phyloP scores from a whole-genome alignment of 1,140 invertebrate species.

The Zaprionus ornatus region DNA sequence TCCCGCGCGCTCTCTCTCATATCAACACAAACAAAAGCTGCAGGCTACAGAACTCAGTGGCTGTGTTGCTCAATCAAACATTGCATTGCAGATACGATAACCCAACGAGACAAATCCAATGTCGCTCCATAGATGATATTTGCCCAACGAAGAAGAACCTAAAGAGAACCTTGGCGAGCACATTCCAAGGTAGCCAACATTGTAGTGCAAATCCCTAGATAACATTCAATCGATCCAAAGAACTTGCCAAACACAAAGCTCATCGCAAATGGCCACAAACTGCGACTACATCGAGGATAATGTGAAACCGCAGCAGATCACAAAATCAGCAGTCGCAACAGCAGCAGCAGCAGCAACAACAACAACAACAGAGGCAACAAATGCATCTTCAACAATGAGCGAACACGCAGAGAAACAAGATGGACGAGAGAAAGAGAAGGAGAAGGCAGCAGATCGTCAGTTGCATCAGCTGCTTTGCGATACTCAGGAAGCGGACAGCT shows the following conservation, averaged over 20 bases:
- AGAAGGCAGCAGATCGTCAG: not conserved
- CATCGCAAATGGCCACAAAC: conserved; percentile 73
- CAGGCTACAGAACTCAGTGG: conserved; percentile 17
- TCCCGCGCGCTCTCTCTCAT: conserved; percentile 38
- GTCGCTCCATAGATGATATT: conserved; percentile 72
- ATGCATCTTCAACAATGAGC: conserved; percentile 42
- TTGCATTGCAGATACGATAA: conserved; percentile 59
- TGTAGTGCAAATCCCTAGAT: not conserved
- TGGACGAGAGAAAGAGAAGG: conserved; percentile 17
- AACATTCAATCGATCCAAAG: conserved; percentile 27
- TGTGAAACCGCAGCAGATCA: conserved; percentile 56
- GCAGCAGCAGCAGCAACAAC: conserved; percentile 5
- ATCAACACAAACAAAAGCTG: conserved; percentile 66
- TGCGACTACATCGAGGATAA: conserved; percentile 70
- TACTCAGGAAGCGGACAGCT: conserved; percentile 60
- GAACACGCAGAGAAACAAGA: conserved; percentile 45
- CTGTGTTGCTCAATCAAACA: not conserved
- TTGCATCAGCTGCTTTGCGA: not conserved
- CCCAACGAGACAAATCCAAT: conserved; percentile 56
- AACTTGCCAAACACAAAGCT: conserved; percentile 12
- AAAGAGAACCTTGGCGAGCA: not conserved
- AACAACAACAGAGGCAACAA: conserved; percentile 8
- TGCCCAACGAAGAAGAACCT: conserved; percentile 30
- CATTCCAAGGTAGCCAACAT: not conserved
- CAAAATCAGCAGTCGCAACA: conserved; percentile 22